Evolutionary conservation across 1,140 invertebrate species (phyloP), one percentile per base, ranked within the genome.

Genomic region (Pachypeltis micranthus): DNA sequence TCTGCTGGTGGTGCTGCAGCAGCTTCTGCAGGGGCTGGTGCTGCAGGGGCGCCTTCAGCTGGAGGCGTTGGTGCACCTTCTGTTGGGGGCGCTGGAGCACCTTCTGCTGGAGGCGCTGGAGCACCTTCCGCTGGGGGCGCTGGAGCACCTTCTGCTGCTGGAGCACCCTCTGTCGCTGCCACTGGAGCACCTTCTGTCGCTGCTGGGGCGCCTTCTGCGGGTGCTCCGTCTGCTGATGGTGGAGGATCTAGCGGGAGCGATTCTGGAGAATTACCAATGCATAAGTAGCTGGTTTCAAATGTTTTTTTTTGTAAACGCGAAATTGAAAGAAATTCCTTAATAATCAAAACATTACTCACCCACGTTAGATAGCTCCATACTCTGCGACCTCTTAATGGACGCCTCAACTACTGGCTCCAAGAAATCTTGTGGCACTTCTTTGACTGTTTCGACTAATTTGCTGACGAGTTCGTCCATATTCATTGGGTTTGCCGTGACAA

Each of bases 391-490:
- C 55, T 69, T 70, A 56, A 71, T 69, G 2, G 68, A 69, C 47
- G 69, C 69, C 57, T 69, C 69, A 2, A 71, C 70, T 0, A 71
- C 70, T n/a, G 70, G 70, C 60, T 71, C 69, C 23, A 71, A 19
- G 44, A 67, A 68, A n/a, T 70, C 70, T 31, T 67, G 67, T 21
- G 73, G 74, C 62, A 72, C 74, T 21, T 65, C 70, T 34, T 62
- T 65, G 7, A 68, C 68, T 44, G 70, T 63, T 25, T 67, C 68
- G 44, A 71, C 63, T 25, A 69, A 59, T 64, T 70, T 71, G 12
- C 70, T 72, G 69, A 72, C 73, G 59, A 67, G 72, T 71, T 71
- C 75, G 67, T 68, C 72, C 59, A 65, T 76, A 73, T 19, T 72
- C 69, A 63, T 68, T 66, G 47, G 72, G 59, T 69, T 70, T 74